A percentile compares a stretch with the other conserved stretches of the same genome.
phyloP scores from a whole-genome alignment of 2,113 vertebrate species.

The Phyllopteryx taeniolatus region DNA sequence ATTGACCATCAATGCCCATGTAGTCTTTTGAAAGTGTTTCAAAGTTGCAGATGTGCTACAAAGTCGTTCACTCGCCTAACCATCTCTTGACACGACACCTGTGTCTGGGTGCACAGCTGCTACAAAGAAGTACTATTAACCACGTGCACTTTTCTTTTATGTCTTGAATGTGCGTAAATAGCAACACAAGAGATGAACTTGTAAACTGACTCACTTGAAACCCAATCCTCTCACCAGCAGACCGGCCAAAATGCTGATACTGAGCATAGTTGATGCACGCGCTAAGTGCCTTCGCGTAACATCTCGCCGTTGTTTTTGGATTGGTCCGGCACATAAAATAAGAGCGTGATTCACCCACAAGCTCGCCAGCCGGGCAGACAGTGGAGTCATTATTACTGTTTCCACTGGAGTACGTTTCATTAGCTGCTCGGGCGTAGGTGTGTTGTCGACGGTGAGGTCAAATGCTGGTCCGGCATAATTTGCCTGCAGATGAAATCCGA shows the following conservation, averaged over 20 bases:
- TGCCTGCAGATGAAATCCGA: constrained; percentile 72
- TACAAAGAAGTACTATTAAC: not conserved
- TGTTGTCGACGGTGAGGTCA: constrained; percentile 65
- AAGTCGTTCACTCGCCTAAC: constrained; percentile 45
- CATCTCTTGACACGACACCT: constrained; percentile 59
- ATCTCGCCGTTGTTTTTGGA: not conserved
- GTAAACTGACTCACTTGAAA: not conserved
- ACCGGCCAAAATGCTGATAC: not conserved
- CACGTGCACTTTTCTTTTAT: not conserved
- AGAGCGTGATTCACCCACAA: not conserved
- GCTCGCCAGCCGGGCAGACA: not conserved
- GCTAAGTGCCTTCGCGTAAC: not conserved
- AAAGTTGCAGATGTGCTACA: constrained; percentile 2
- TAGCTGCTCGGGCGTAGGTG: constrained; percentile 32
- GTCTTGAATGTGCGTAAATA: not conserved
- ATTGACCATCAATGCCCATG: not conserved
- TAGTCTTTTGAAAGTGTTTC: not conserved
- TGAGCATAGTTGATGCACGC: not conserved
- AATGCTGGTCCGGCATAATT: constrained; percentile 69
- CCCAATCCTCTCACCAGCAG: not conserved
- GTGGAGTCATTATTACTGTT: constrained; percentile 1
- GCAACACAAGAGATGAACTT: not conserved
- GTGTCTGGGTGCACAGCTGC: constrained; percentile 31
- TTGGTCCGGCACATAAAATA: not conserved
- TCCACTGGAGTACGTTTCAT: not conserved